Conservation (phyloP, 2,888 invertebrate genomes). For the Schrankia costaestrigalis region DNA sequence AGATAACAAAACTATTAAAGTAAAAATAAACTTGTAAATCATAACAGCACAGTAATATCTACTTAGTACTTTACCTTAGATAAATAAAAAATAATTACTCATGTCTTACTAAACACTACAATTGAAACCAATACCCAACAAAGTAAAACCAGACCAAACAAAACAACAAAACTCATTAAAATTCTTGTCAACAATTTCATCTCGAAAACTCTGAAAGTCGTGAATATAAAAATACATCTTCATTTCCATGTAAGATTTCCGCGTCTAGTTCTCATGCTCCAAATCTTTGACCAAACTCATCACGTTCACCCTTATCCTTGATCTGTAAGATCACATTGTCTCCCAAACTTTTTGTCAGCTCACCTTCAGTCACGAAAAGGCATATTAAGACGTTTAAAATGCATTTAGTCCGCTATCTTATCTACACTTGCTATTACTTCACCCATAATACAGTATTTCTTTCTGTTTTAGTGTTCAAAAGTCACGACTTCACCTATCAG, state of each 20-base stretch:
- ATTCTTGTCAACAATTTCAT: slow-evolving; percentile 13
- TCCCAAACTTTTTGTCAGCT: slow-evolving; percentile 71
- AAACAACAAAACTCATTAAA: no score
- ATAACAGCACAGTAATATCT: no score
- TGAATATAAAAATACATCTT: slow-evolving; percentile 24
- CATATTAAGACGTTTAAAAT: slow-evolving; percentile 79
- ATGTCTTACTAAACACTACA: no score
- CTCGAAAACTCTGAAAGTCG: slow-evolving; percentile 22
- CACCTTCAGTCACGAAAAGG: slow-evolving; percentile 76
- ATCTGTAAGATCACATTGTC: slow-evolving; percentile 57
- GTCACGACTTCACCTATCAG: slow-evolving; percentile 85
- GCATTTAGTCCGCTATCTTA: slow-evolving; percentile 78
- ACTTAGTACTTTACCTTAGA: no score
- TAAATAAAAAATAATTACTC: no score
- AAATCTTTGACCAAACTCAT: slow-evolving; percentile 62
- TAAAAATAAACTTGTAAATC: no score
- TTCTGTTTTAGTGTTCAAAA: slow-evolving; percentile 92
- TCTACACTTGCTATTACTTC: slow-evolving; percentile 70
- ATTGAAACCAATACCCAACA: no score
- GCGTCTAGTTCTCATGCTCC: slow-evolving; percentile 63
- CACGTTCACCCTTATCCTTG: slow-evolving; percentile 68
- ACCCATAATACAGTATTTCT: slow-evolving; percentile 78
- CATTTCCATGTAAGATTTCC: slow-evolving; percentile 51
- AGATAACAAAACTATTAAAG: no score
- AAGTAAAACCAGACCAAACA: no score